These are phyloP conservation scores for Parnassius apollo DNA, from an alignment of 2,888 invertebrate genomes.

Conservation along the genomic window DNA sequence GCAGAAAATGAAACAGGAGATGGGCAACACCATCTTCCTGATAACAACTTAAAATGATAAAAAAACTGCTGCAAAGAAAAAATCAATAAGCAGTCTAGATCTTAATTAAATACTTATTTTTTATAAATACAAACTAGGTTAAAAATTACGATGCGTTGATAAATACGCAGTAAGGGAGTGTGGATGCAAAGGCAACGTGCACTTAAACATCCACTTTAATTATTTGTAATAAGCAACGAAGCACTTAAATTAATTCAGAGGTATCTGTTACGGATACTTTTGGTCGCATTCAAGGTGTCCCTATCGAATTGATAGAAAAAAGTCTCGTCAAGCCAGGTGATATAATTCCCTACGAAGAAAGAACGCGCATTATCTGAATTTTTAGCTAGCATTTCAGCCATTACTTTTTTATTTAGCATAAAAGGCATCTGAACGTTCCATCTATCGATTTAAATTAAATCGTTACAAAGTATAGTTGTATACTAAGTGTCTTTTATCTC, in stretches of 20 bases:
- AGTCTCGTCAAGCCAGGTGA: constrained; percentile 26
- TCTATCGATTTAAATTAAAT: constrained; percentile 6
- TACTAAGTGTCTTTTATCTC: background rate
- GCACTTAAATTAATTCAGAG: constrained; percentile 25
- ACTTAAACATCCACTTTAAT: constrained; percentile 23
- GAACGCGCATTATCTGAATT: constrained; percentile 24
- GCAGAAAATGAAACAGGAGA: no score
- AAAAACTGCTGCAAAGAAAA: no score
- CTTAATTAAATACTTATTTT: no score
- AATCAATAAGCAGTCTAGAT: no score
- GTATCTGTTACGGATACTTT: constrained; percentile 27
- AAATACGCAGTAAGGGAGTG: constrained; percentile 12
- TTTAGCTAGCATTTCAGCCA: constrained; percentile 22
- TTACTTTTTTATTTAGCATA: constrained; percentile 17
- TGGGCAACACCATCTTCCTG: no score
- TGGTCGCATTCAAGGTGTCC: constrained; percentile 27
- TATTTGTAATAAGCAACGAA: constrained; percentile 23
- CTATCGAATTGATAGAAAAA: constrained; percentile 23
- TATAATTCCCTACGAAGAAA: constrained; percentile 26
- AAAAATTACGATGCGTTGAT: constrained; percentile 1
- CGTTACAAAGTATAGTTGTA: constrained; percentile 2
- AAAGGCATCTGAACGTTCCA: constrained; percentile 15
- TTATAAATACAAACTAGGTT: no score
- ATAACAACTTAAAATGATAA: no score
- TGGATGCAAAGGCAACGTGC: constrained; percentile 20